Percentiles rank a stretch among this genome's conserved stretches.
Evolutionary conservation across 1,140 invertebrate genomes (phyloP).

Genomic region (Coboldia fuscipes): DNA sequence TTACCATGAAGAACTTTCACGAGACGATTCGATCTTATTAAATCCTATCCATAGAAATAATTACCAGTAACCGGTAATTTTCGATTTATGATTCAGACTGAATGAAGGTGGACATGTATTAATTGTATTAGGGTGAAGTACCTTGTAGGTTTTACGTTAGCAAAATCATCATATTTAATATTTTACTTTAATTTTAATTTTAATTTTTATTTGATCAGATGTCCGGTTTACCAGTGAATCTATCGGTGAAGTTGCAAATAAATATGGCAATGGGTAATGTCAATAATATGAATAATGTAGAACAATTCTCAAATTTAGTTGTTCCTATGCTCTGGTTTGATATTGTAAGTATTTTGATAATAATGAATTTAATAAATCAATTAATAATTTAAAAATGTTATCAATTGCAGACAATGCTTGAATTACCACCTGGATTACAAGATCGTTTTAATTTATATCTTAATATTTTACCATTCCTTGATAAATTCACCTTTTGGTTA

Average conservation of each 20-base stretch:
- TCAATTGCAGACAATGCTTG: conserved; percentile 38
- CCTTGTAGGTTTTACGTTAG: no score
- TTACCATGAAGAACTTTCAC: no score
- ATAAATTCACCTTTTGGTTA: conserved; percentile 31
- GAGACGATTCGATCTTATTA: no score
- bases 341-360: conserved; percentile 39
- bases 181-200: conserved; percentile 2
- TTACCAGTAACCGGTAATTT: no score
- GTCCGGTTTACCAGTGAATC: conserved; percentile 49
- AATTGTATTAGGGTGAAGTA: no score
- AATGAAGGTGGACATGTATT: no score
- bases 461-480: conserved; percentile 36
- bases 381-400: conserved; percentile 3
- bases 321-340: conserved; percentile 63
- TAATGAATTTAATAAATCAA: neutral
- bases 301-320: conserved; percentile 39
- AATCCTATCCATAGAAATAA: no score
- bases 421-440: conserved; percentile 33
- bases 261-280: conserved; percentile 57
- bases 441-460: conserved; percentile 48
- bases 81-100: no score
- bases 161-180: no score
- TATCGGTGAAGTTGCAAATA: conserved; percentile 59
- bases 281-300: conserved; percentile 30
- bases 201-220: conserved; percentile 19